Percentiles rank a stretch among this genome's conserved stretches.
phyloP scores from a whole-genome alignment of 2,888 invertebrate species.

The Catotricha subobsoleta region DNA sequence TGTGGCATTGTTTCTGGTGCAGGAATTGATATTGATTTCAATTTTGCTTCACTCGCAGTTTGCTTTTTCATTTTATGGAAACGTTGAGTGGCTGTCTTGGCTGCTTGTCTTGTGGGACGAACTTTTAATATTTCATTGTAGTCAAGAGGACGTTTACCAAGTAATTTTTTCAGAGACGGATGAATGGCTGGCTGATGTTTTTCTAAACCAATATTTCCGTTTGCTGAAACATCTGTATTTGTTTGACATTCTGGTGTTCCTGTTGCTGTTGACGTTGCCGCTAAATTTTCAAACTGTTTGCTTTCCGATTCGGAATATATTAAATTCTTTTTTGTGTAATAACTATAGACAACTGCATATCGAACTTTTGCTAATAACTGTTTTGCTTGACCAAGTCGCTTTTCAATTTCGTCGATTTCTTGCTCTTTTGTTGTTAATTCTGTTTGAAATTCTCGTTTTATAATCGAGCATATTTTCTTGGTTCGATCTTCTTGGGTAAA shows the following conservation, averaged over 20 bases:
- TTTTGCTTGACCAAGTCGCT: conserved; percentile 38
- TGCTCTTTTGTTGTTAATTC: conserved; percentile 51
- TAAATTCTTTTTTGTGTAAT: conserved; percentile 38
- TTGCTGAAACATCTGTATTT: no score
- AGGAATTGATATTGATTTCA: conserved; percentile 11
- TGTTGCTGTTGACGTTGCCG: conserved; percentile 10
- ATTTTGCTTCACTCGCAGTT: conserved; percentile 22
- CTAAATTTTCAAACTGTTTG: background rate
- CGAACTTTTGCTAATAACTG: conserved; percentile 39
- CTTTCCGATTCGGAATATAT: conserved; percentile 18
- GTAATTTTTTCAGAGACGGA: conserved; percentile 54
- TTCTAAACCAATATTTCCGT: no score
- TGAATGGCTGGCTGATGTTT: conserved; percentile 41
- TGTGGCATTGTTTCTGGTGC: no score
- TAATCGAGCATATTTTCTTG: conserved; percentile 39
- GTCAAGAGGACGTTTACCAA: conserved; percentile 39
- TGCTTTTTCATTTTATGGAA: conserved; percentile 20
- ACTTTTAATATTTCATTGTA: conserved; percentile 32
- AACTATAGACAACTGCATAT: conserved; percentile 39
- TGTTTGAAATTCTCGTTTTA: conserved; percentile 50
- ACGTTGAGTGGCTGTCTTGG: conserved; percentile 27
- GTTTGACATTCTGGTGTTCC: background rate
- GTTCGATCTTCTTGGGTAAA: conserved; percentile 28
- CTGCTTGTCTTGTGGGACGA: conserved; percentile 32
- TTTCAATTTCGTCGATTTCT: conserved; percentile 52